Evolutionary conservation across 2,797 vertebrate genomes (phyloP), one percentile per base, ranked within the genome.

Genomic region (Paratrypauchen microcephalus): DNA sequence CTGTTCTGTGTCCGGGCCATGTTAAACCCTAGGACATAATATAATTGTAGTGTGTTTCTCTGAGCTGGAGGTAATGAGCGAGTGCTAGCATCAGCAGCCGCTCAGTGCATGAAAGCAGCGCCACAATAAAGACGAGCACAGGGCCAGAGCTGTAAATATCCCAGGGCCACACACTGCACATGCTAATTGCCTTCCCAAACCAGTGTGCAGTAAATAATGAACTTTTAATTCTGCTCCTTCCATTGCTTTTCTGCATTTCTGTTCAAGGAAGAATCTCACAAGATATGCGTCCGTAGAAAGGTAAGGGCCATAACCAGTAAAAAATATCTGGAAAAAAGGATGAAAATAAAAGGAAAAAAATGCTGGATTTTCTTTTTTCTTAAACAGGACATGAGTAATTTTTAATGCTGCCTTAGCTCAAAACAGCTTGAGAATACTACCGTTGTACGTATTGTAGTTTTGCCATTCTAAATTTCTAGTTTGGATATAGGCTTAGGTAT

Each of bases 101-200:
- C 70, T 45, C 74, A 69, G 78, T 6, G 62, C 82, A 85, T 84
- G 94, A 96, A 86, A 95, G 86, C 95, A 84, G 70, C 66, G 69
- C 88, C 92, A 94, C 91, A 94, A 94, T 94, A 92, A 94, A 95
- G 72, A 94, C 95, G 69, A 66, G 70, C 79, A 69, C 73, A 76
- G 79, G 86, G 85, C 83, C 77, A 55, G 66, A 83, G 88, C 84
- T 77, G 89, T 93, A 92, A 94, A 93, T 94, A 94, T 91, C 92
- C 85, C 91, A 88, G 87, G 89, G 92, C 95, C 92, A 94, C 92
- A 93, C 94, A 94, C 83, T 84, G 86, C 93, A 95, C 93, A 95
- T 95, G 94, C 95, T 97, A 97, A 98, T 97, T 97, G 96, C 94
- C 90, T 92, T 94, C 91, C 86, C 90, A 89, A 93, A 92, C 92